These are phyloP conservation scores for Cantharis lateralis DNA, from an alignment of 2,888 invertebrate genomes.

Conservation along the genomic window DNA sequence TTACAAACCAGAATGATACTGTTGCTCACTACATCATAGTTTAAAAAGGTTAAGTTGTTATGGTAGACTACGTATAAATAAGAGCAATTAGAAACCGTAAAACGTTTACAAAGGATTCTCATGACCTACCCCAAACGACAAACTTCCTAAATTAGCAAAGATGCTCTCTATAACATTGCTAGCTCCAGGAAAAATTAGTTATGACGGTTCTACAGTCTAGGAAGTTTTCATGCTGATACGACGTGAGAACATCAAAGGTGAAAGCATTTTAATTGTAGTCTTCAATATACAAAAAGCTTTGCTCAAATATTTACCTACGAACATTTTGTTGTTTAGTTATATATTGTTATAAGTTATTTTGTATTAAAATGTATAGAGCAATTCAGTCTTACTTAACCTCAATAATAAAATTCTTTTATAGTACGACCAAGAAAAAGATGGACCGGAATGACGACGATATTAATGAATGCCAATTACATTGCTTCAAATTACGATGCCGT, in stretches of 20 bases:
- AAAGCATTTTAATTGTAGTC: neutral
- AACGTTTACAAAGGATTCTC: neutral
- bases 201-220: neutral
- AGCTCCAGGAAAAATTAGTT: neutral
- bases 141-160: neutral
- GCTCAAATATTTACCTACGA: too few species aligned
- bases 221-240: neutral
- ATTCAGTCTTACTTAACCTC: too few species aligned
- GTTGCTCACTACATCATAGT: too few species aligned
- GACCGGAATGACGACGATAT: too few species aligned
- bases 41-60: neutral
- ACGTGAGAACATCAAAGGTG: neutral
- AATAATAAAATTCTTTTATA: too few species aligned
- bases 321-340: too few species aligned
- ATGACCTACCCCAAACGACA: neutral
- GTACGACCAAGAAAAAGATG: too few species aligned
- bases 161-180: neutral
- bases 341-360: too few species aligned
- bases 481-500: too few species aligned
- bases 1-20: too few species aligned
- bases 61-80: neutral
- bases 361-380: too few species aligned
- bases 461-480: too few species aligned
- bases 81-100: neutral
- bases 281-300: neutral